A percentile compares a stretch with the other conserved stretches of the same genome.
Evolutionary conservation across 2,888 invertebrate species (phyloP).

Genomic region (Rhagonycha fulva): DNA sequence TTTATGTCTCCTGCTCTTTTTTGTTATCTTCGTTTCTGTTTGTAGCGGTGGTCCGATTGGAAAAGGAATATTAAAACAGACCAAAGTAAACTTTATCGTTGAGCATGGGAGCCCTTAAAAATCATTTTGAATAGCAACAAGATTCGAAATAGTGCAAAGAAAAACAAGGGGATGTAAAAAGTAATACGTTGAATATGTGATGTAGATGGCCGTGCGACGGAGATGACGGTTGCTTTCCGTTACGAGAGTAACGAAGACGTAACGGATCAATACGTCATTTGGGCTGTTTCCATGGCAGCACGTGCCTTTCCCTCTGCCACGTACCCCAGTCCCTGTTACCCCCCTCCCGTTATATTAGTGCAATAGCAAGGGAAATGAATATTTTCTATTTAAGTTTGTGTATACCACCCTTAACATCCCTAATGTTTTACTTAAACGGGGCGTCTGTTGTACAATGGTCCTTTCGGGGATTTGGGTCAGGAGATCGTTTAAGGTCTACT

Average conservation of each 20-base stretch:
- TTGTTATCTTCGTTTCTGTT: conserved; percentile 32
- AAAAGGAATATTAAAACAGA: conserved; percentile 46
- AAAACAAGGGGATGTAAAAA: conserved; percentile 53
- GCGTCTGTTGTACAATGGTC: conserved; percentile 29
- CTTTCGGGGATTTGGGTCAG: conserved; percentile 40
- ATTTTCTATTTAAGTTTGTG: conserved; percentile 54
- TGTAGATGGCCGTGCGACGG: conserved; percentile 50
- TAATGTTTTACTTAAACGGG: conserved; percentile 29
- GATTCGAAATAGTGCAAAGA: conserved; percentile 50
- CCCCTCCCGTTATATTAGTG: conserved; percentile 51
- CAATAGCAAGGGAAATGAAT: conserved; percentile 53
- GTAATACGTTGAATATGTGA: conserved; percentile 59
- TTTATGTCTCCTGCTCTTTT: conserved; percentile 32
- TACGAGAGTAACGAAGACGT: conserved; percentile 50
- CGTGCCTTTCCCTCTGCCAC: conserved; percentile 52
- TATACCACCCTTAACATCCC: conserved; percentile 37
- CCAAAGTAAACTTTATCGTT: conserved; percentile 42
- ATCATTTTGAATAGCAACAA: conserved; percentile 42
- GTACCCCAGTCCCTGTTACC: conserved; percentile 37
- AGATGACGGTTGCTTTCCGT: conserved; percentile 42
- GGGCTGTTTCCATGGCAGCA: conserved; percentile 60
- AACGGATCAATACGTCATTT: conserved; percentile 59
- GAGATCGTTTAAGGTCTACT: conserved; percentile 39
- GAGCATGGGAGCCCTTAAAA: conserved; percentile 30
- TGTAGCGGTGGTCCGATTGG: conserved; percentile 35